Evolutionary conservation across 2,797 vertebrate species (phyloP), one percentile per base, ranked within the genome.

Genomic region (Leptoclinus maculatus): DNA sequence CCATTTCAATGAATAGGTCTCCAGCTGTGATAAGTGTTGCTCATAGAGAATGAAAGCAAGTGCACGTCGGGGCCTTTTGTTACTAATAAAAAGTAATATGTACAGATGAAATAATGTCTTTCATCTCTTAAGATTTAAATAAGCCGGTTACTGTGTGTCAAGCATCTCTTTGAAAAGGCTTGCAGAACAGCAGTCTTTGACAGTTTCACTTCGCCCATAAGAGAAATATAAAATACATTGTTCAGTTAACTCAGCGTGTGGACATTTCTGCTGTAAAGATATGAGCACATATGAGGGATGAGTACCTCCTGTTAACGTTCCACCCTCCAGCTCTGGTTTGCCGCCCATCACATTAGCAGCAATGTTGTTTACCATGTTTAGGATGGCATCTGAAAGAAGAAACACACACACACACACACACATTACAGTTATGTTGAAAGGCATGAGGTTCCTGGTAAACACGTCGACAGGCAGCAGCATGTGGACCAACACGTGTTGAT

Each of bases 361-460:
- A 82, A 99, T 99, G 90, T 99, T 99, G 93, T 99, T 99, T 67
- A 99, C 98, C 97, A 99, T 99, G 82, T 96, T 99, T 47, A 99
- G 85, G 90, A 99, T 98, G 78, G 97, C 98, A 95, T 98, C 98
- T 99, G 39, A 67, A 51, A 86, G 39, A 47, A 71, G 70, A 49
- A 53, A 71, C 10, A 54, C 36, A 74, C 19, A 66, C n/a, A 74
- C 12, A 69, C 16, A 85, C 89, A 73, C 27, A 57, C 17, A 67
- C 2, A 25, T 32, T 10, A 5, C 36, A 73, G 92, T 84, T 64
- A 56, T 60, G 80, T 41, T 47, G 7, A 62, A 62, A 51, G 32
- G 27, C 9, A 53, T 3, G 7, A 25, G 13, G 64, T 71, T 72
- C 39, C 8, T 38, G 7, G 25, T 34, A 38, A 62, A 58, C 23